These are phyloP conservation scores for Tetranychus piercei DNA, from an alignment of 2,888 invertebrate genomes.

Conservation along the genomic window DNA sequence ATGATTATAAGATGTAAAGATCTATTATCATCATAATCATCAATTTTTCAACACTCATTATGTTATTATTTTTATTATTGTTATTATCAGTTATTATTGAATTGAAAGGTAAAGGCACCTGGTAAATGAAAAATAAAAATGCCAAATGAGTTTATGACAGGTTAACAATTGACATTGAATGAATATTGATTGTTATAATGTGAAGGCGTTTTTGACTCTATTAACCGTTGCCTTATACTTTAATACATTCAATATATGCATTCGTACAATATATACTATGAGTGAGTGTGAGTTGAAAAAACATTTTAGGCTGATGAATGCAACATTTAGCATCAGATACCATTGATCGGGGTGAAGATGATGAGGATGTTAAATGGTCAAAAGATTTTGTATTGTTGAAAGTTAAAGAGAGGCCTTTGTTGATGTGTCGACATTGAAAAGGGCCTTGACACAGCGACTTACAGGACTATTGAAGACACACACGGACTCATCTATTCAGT, in stretches of 20 bases:
- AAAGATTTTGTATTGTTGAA: background rate
- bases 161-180: constrained; percentile 1
- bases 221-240: no score
- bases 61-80: background rate
- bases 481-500: background rate
- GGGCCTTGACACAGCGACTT: background rate
- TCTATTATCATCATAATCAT: no score
- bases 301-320: no score
- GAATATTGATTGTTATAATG: background rate
- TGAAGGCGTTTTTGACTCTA: background rate
- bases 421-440: background rate
- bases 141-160: background rate
- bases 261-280: no score
- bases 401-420: background rate
- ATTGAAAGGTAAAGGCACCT: background rate
- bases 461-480: background rate
- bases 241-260: no score
- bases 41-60: no score
- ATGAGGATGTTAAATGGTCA: background rate
- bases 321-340: no score
- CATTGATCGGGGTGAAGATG: no score
- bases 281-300: no score
- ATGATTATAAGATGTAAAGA: no score
- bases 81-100: background rate
- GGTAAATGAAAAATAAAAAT: background rate